These are phyloP conservation scores for Muscicapa comitata DNA, from an alignment of 2,797 vertebrate genomes.

Conservation along the genomic window DNA sequence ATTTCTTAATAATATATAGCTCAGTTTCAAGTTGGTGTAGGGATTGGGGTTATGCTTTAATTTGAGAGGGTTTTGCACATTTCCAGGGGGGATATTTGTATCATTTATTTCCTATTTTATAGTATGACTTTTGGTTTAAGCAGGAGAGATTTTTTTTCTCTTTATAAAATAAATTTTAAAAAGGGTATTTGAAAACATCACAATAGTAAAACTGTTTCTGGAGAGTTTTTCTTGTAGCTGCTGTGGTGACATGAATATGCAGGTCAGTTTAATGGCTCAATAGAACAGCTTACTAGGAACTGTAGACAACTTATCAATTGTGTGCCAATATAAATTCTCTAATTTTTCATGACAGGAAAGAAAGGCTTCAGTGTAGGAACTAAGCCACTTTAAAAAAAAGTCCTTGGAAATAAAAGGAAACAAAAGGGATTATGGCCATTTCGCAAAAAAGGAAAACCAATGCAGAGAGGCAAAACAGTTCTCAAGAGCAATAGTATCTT, in stretches of 20 bases:
- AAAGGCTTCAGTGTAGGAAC: background rate
- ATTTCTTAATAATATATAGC: background rate
- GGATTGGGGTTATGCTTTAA: background rate
- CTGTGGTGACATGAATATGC: background rate
- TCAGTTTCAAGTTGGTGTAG: background rate
- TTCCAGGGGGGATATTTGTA: background rate
- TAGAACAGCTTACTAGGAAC: background rate
- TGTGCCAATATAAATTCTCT: background rate
- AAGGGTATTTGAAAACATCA: background rate
- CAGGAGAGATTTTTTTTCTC: background rate
- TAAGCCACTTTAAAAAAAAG: background rate
- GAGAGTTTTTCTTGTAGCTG: background rate
- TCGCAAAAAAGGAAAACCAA: background rate
- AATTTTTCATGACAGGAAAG: background rate
- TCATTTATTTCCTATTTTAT: background rate
- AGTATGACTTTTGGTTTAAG: background rate
- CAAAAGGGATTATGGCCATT: background rate
- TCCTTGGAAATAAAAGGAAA: background rate
- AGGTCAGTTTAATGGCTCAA: background rate
- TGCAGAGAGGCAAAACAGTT: background rate
- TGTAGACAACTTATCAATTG: background rate
- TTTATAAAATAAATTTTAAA: background rate
- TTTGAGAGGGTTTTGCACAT: background rate
- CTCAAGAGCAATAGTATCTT: background rate
- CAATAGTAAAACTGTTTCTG: background rate